Evolutionary conservation across 1,140 invertebrate species (phyloP).

Genomic region (Colletes gigas): DNA sequence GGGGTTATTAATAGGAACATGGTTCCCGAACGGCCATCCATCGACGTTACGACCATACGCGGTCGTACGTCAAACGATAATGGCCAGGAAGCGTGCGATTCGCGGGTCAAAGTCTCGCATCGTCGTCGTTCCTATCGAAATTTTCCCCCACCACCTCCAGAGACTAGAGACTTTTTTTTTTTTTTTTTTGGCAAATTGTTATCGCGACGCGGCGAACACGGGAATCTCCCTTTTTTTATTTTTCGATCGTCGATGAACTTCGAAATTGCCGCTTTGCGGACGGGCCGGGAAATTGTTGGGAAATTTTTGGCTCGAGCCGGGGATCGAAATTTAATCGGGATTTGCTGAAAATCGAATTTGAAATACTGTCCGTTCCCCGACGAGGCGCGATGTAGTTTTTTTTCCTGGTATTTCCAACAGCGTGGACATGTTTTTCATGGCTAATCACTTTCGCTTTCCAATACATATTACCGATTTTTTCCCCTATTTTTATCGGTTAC

Average conservation of each 20-base stretch:
- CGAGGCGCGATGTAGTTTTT: too few relatives aligned
- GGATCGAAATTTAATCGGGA: neutral
- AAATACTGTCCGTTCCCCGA: neutral
- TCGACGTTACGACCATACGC: constrained; percentile 22
- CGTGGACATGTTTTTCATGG: too few relatives aligned
- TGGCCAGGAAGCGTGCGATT: neutral
- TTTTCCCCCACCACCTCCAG: neutral
- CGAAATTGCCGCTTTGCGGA: neutral
- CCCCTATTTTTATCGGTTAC: too few relatives aligned
- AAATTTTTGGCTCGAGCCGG: neutral
- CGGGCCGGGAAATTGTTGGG: neutral
- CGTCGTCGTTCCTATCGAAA: neutral
- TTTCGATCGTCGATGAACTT: neutral
- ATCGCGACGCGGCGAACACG: neutral
- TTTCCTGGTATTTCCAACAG: too few relatives aligned
- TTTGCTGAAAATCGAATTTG: neutral
- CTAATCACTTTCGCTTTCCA: too few relatives aligned
- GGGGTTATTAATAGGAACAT: constrained; percentile 26
- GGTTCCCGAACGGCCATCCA: constrained; percentile 6
- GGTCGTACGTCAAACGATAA: constrained; percentile 18
- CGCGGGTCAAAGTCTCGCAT: neutral
- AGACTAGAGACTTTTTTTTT: neutral
- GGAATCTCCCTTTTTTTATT: neutral
- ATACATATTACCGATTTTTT: too few relatives aligned
- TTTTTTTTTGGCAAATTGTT: neutral